These are phyloP conservation scores for Camptogramma bilineatum DNA, from an alignment of 2,888 invertebrate species.

Conservation along the genomic window DNA sequence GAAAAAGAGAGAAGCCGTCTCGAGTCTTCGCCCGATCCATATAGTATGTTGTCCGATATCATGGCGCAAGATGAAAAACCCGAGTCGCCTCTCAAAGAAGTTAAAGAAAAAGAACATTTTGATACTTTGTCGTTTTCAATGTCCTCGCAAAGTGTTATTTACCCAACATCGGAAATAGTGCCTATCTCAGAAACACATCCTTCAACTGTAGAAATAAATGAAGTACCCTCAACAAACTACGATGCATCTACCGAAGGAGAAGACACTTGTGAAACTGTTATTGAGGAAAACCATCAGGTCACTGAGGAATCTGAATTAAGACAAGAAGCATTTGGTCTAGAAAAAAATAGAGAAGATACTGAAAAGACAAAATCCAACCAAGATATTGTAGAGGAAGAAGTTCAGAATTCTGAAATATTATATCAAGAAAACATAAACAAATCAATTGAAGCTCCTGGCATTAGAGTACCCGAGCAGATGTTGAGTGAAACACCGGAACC, in stretches of 20 bases:
- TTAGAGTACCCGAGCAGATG: slow-evolving; percentile 42
- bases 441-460: slow-evolving; percentile 29
- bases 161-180: slow-evolving; percentile 70
- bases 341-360: slow-evolving; percentile 13
- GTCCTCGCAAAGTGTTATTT: slow-evolving; percentile 57
- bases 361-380: slow-evolving; percentile 6
- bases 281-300: slow-evolving; percentile 20
- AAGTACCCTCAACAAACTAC: slow-evolving; percentile 17
- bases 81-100: slow-evolving; percentile 37
- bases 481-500: slow-evolving; percentile 35
- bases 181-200: slow-evolving; percentile 52
- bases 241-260: slow-evolving; percentile 25
- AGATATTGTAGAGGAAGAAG: slow-evolving; percentile 19
- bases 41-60: slow-evolving; percentile 32
- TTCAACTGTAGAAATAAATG: slow-evolving; percentile 16
- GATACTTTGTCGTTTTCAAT: slow-evolving; percentile 26
- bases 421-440: slow-evolving; percentile 30
- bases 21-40: slow-evolving; percentile 36
- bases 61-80: slow-evolving; percentile 33
- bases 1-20: slow-evolving; percentile 60
- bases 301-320: slow-evolving; percentile 24
- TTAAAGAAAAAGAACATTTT: slow-evolving; percentile 35
- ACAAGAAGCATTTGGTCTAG: slow-evolving; percentile 19
- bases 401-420: slow-evolving; percentile 15
- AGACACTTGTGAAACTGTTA: slow-evolving; percentile 23